Percentiles rank a stretch among this genome's conserved stretches.
These are phyloP conservation scores for Lacerta bilineata DNA, from an alignment of 2,797 vertebrate species.

Conservation along the genomic window DNA sequence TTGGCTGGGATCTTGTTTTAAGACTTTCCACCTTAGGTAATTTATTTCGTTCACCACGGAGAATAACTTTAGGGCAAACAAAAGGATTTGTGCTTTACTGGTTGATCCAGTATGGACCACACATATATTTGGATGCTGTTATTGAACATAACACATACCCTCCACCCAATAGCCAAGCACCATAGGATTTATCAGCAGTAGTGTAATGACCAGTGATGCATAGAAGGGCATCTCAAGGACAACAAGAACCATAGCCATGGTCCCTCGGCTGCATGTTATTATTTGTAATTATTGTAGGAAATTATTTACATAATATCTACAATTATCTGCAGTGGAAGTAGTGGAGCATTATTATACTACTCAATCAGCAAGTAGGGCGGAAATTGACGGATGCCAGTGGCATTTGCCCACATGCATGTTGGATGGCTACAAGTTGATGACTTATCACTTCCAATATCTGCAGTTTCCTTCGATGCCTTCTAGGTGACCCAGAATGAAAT, in stretches of 20 bases:
- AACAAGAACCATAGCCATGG: not conserved
- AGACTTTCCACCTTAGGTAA: conserved; percentile 48
- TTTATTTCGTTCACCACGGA: not conserved
- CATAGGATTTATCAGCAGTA: not conserved
- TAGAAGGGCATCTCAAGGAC: not conserved
- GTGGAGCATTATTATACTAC: not conserved
- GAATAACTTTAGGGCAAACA: not conserved
- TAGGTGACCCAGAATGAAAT: conserved; percentile 4
- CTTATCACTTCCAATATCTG: not conserved
- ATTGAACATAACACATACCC: not conserved
- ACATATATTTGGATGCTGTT: conserved; percentile 22
- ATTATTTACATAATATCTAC: not conserved
- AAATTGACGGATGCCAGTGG: too few species aligned
- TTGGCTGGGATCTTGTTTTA: conserved; percentile 15
- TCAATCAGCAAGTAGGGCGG: not conserved
- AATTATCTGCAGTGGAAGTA: conserved; percentile 5
- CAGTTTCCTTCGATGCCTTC: not conserved
- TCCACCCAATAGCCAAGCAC: not conserved
- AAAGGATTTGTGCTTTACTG: conserved; percentile 28
- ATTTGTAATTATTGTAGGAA: not conserved
- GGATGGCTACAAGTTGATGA: not conserved
- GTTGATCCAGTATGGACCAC: conserved; percentile 19
- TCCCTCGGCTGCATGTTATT: not conserved
- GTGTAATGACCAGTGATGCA: not conserved
- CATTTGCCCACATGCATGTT: not conserved